phyloP scores from a whole-genome alignment of 2,113 vertebrate genomes.

The Lagopus leucura region DNA sequence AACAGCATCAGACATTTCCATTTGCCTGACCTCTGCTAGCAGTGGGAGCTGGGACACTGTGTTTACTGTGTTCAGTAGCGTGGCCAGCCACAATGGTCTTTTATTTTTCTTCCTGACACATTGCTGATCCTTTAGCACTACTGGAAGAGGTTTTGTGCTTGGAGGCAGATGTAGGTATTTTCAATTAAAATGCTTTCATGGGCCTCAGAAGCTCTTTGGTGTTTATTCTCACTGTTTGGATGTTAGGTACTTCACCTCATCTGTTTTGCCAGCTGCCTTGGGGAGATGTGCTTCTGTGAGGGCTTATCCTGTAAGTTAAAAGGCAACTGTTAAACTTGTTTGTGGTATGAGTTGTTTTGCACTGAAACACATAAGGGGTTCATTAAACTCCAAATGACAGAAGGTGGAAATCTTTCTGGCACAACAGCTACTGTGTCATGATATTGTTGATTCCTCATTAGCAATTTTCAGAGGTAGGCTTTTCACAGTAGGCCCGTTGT shows the following conservation, averaged over 20 bases:
- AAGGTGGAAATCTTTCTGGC: background rate
- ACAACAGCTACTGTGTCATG: background rate
- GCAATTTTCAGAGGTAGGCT: background rate
- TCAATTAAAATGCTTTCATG: background rate
- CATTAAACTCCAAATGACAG: background rate
- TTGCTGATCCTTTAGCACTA: background rate
- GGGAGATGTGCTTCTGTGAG: background rate
- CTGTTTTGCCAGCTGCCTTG: background rate
- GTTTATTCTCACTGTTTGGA: background rate
- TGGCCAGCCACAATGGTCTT: background rate
- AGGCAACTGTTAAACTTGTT: background rate
- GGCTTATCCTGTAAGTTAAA: background rate
- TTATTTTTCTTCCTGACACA: background rate
- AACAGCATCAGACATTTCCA: background rate
- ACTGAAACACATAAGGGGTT: background rate
- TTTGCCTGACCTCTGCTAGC: background rate
- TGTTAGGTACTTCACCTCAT: background rate
- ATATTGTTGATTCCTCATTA: background rate
- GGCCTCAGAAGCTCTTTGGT: background rate
- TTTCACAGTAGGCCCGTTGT: background rate
- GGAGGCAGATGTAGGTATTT: background rate
- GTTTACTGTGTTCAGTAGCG: rapidly evolving
- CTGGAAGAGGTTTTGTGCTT: background rate
- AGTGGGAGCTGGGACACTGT: background rate
- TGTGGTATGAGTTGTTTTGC: background rate